Evolutionary conservation across 2,888 invertebrate genomes (phyloP), one percentile per base, ranked within the genome.

Genomic region (Flexamia atlantica): DNA sequence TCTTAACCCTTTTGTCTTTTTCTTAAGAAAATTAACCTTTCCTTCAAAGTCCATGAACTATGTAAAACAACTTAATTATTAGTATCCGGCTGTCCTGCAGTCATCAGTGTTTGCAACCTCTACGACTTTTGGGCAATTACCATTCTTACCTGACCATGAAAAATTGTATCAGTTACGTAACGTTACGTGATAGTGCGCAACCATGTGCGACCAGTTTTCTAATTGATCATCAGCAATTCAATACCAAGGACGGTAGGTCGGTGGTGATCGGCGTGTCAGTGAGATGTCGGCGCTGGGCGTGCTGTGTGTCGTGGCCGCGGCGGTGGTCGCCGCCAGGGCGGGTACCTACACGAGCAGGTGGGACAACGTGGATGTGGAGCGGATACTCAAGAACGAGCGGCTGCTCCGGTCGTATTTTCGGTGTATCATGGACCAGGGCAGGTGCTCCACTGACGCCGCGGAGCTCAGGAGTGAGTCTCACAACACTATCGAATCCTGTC

Each of bases 331-430:
- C 4, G 23, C 50, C 12, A 53, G 14, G 36, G 85, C 60, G 1
- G 79, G 83, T 9, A 64, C 25, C 10, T 87, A 87, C 85, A 86
- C 86, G 12, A 85, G 84, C 74, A 84, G 86, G 50, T 87, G 85
- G 72, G 87, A 87, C 84, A 86, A 85, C 80, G 80, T 87, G 76
- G 84, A 87, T 74, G 40, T 87, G 83, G 89, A 89, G 40, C 85
- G 85, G 36, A 87, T 88, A 82, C 84, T 89, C 28, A 83, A 83
- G 70, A 88, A 88, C 85, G 86, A 86, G 17, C 82, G 87, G 28
- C 72, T 88, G 28, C 88, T 88, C 30, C 87, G 88, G 84, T 86
- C 87, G 36, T 88, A 89, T 83, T 86, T 87, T 84, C 85, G 87
- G n/a, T 89, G 89, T 53, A 82, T 89, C 36, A 84, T 87, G 84